Evolutionary conservation across 2,113 vertebrate species (phyloP), one percentile per base, ranked within the genome.

Genomic region (Phyllopteryx taeniolatus): DNA sequence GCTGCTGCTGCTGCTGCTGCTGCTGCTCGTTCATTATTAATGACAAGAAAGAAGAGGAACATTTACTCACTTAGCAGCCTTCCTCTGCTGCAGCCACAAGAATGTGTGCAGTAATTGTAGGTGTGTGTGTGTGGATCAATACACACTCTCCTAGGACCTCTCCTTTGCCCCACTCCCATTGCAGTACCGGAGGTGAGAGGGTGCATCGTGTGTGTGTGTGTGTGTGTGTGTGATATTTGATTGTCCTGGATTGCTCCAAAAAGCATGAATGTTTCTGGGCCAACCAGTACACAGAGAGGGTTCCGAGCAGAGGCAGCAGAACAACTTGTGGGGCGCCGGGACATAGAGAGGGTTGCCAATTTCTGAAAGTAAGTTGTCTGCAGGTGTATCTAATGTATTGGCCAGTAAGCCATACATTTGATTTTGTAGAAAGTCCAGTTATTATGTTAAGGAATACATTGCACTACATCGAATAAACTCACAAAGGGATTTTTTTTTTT

Each of bases 41-140:
- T 66, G 64, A 66, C 64, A 47, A 47, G 44, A 47, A 43, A 46
- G 43, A 46, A 66, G 43, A 44, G 20, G 63, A 66, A 31, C 64
- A 66, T 66, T 66, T 66, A 66, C 64, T 66, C 64, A 66, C 64
- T 66, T 66, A 66, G 64, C 43, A 3, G 44, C 44, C 64, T 66
- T 47, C 64, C 64, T 47, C 43, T 66, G 44, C 44, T 66, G 64
- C 44, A 66, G 64, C 64, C 64, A 47, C 64, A 65, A 44, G 63
- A 46, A 39, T 20, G 42, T 65, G 44, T 49, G 64, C 20, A 31
- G 64, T 10, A 31, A 17, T 20, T 46, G 63, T 13, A 44, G 12
- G 62, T 43, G 62, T 64, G 62, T 44, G 42, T 61, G 59, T 61
- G 59, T 44, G n/a, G 64, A 47, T 66, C 64, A 66, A 66, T 66